These are phyloP conservation scores for Dryomyza anilis DNA, from an alignment of 2,888 invertebrate genomes.

Conservation along the genomic window DNA sequence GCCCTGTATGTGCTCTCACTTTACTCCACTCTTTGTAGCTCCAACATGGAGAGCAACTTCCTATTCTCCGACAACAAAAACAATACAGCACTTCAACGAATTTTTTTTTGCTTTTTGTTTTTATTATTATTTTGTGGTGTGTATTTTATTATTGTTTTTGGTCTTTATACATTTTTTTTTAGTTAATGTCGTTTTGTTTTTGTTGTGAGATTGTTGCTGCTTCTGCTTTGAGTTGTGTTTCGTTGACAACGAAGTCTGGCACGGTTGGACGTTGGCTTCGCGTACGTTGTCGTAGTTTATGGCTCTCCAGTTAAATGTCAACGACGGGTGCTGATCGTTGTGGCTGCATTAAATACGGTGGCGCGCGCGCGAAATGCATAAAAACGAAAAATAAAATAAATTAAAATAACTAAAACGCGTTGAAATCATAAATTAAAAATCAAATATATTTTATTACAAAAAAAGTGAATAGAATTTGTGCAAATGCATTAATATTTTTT, in stretches of 20 bases:
- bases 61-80: background rate
- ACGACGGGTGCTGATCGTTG: slow-evolving; percentile 19
- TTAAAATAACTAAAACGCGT: no score
- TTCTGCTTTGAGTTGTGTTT: background rate
- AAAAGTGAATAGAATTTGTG: no score
- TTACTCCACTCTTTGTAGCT: no score
- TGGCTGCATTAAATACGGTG: background rate
- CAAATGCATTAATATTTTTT: no score
- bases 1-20: no score
- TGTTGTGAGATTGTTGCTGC: background rate
- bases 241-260: background rate
- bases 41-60: background rate
- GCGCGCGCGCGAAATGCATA: background rate
- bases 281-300: slow-evolving; percentile 6
- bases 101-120: background rate
- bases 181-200: no score
- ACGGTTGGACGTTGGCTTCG: background rate
- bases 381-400: background rate
- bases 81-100: background rate
- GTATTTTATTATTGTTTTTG: no score
- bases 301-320: slow-evolving; percentile 24
- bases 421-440: background rate
- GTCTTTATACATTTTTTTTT: no score
- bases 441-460: no score
- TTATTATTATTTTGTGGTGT: no score